phyloP scores from a whole-genome alignment of 2,888 invertebrate genomes.

The Parelbella ahira region DNA sequence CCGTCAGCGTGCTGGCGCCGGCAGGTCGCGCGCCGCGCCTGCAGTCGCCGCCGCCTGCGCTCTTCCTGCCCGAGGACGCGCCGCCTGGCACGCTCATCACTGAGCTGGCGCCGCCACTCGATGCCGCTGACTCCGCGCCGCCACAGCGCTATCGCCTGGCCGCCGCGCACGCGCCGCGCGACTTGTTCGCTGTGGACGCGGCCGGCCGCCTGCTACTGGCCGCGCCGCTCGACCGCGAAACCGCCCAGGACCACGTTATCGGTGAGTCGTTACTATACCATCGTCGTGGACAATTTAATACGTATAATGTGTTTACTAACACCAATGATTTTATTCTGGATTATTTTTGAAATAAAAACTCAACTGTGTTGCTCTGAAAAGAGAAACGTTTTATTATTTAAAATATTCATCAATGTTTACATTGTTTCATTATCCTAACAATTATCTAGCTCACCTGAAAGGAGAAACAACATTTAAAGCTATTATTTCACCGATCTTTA shows the following conservation, averaged over 20 bases:
- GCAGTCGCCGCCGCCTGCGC: conserved; percentile 86
- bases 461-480: too few relatives aligned
- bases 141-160: conserved; percentile 34
- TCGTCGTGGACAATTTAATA: too few relatives aligned
- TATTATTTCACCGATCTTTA: too few relatives aligned
- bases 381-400: too few relatives aligned
- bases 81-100: conserved; percentile 68
- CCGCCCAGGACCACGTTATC: conserved; percentile 84
- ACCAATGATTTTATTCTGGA: too few relatives aligned
- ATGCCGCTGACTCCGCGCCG: conserved; percentile 22
- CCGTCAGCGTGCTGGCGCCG: conserved; percentile 87
- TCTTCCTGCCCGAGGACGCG: conserved; percentile 89
- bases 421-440: too few relatives aligned
- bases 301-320: too few relatives aligned
- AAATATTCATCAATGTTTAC: too few relatives aligned
- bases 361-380: too few relatives aligned
- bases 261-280: too few relatives aligned
- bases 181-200: conserved; percentile 84
- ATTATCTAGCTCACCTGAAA: too few relatives aligned
- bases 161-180: conserved; percentile 28
- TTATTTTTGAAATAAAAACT: too few relatives aligned
- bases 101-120: conserved; percentile 44
- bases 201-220: conserved; percentile 87
- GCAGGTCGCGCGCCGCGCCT: conserved; percentile 87
- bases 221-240: conserved; percentile 88